These are phyloP conservation scores for Antrozous pallidus DNA, from an alignment of 2,797 vertebrate species.

Conservation along the genomic window DNA sequence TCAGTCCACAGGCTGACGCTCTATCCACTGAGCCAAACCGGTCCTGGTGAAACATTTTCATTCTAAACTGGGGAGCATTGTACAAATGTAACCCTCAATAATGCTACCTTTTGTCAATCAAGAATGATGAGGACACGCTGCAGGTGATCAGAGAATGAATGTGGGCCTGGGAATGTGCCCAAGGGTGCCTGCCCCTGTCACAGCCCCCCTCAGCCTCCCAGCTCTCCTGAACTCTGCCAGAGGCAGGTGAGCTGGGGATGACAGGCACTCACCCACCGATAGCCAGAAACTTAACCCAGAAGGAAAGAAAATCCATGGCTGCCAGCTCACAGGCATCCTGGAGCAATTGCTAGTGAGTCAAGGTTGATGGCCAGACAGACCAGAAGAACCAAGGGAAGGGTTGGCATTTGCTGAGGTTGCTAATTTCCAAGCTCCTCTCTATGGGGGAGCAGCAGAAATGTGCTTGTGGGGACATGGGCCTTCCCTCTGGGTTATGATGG, in stretches of 20 bases:
- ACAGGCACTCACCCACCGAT: slow-evolving; percentile 68
- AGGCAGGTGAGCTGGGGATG: slow-evolving; percentile 50
- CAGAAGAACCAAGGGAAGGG: slow-evolving; percentile 73
- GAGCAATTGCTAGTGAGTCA: slow-evolving; percentile 82
- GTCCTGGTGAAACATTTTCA: too few species aligned
- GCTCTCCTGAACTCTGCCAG: background rate
- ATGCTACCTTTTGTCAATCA: background rate
- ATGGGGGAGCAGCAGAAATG: background rate
- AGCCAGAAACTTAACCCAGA: slow-evolving; percentile 79
- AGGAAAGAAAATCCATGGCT: slow-evolving; percentile 85
- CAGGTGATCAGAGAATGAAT: slow-evolving; percentile 16
- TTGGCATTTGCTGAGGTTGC: slow-evolving; percentile 81
- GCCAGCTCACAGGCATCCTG: slow-evolving; percentile 77
- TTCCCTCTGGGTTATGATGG: background rate
- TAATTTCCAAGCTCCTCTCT: slow-evolving; percentile 41
- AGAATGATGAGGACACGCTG: slow-evolving; percentile 57
- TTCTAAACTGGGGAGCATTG: background rate
- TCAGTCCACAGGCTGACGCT: too few species aligned
- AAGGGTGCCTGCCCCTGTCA: background rate
- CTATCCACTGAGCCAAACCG: too few species aligned
- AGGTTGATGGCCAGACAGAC: slow-evolving; percentile 79
- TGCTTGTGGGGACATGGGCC: background rate
- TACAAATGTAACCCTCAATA: background rate
- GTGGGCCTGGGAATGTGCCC: slow-evolving; percentile 11
- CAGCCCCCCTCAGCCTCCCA: slow-evolving; percentile 30